Base-by-base conservation (phyloP, 2,113 vertebrate genomes). In the Sceloporus undulatus region DNA sequence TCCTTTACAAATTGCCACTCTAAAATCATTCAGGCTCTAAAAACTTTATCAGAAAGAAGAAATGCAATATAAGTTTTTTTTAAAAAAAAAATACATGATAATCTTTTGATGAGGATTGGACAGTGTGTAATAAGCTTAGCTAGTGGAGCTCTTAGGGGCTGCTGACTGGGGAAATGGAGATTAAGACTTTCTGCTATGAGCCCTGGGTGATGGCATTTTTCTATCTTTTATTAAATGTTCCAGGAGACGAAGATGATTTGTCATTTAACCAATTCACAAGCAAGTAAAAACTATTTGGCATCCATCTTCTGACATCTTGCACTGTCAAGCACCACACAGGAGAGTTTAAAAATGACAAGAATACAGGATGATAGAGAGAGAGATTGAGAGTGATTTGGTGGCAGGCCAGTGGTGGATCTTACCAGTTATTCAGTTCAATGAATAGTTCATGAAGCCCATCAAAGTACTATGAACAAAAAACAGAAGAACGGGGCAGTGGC, bases 1-100 rank as follows among this genome's bases (percentile, higher is more conserved):
- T 95, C 90, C 94, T 97, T 95, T 95, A 95, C 89, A 95, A 95
- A 96, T 97, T 95, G 90, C 95, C 81, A 91, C 92, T 94, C 90
- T 81, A 94, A 90, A 94, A 68, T 92, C 94, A 93, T 95, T 95
- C 78, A 83, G 70, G 94, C 96, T 90, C 93, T 93, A 90, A 90
- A 91, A 96, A 93, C 91, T 94, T 95, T 95, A 93, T 95, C 91
- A 93, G 62, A 87, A 94, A 85, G 91, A 87, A n/a, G 91, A 91
- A 96, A 94, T 90, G 91, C 86, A 91, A 83, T 94, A 94, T 90
- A 90, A 90, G 76, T 79, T 82, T 93, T 92, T 92, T 94, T 93
- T 93, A 85, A 93, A 71, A 62, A 96, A 94, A 91, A 95, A 95
- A 96, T 95, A 92, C 90, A 59, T n/a, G 54, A 94, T 95, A 94